Conservation (phyloP, 1,140 invertebrate species). For the Cepaea nemoralis region DNA sequence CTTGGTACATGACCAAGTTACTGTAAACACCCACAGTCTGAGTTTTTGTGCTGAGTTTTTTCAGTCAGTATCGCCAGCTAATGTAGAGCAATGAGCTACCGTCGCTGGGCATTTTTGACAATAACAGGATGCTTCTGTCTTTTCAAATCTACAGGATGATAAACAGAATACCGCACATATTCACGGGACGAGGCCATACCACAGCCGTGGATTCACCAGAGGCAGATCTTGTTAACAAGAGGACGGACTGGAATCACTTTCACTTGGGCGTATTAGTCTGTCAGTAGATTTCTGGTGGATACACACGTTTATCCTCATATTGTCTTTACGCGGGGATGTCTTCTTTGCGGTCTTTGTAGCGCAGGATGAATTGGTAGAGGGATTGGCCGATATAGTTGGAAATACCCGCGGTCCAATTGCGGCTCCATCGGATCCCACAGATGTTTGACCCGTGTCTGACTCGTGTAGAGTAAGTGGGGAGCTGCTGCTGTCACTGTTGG, state of each 20-base stretch:
- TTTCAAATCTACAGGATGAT: too few relatives aligned
- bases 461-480: conserved; percentile 36
- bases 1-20: too few relatives aligned
- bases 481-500: conserved; percentile 63
- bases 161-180: too few relatives aligned
- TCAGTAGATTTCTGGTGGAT: conserved; percentile 57
- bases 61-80: too few relatives aligned
- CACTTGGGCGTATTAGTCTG: conserved; percentile 44
- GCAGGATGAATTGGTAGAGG: conserved; percentile 7
- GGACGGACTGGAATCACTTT: conserved; percentile 51
- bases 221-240: too few relatives aligned
- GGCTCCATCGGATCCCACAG: not conserved
- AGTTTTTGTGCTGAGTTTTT: too few relatives aligned
- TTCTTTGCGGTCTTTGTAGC: conserved; percentile 18
- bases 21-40: too few relatives aligned
- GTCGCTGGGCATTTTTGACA: too few relatives aligned
- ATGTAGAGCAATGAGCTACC: too few relatives aligned
- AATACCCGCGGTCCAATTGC: not conserved
- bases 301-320: conserved; percentile 51
- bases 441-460: not conserved
- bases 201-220: too few relatives aligned
- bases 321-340: conserved; percentile 1
- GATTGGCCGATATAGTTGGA: not conserved
- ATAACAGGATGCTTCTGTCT: too few relatives aligned
- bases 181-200: too few relatives aligned